A percentile compares a stretch with the other conserved stretches of the same genome.
phyloP scores from a whole-genome alignment of 64 coral and sea anemone genomes.

The Montipora capricornis region DNA sequence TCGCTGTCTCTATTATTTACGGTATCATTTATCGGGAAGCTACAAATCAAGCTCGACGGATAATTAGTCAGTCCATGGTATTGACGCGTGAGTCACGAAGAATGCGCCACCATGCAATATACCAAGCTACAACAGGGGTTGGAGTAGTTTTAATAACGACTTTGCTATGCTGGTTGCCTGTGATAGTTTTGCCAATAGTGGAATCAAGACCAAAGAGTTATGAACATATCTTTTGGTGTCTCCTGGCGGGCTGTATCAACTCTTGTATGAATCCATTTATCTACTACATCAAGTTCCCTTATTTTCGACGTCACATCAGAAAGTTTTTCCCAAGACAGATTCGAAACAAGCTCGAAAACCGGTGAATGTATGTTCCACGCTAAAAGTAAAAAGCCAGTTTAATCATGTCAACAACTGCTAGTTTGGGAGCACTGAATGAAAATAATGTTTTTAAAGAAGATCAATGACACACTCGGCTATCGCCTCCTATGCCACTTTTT shows the following conservation, averaged over 20 bases:
- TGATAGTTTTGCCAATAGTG: neutral
- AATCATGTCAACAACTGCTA: no score
- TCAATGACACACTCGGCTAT: no score
- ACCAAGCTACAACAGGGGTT: neutral
- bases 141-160: neutral
- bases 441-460: no score
- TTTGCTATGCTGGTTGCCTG: neutral
- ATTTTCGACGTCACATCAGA: conserved; percentile 2
- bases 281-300: neutral
- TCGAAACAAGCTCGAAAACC: no score
- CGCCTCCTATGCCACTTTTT: no score
- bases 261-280: conserved; percentile 22
- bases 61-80: neutral
- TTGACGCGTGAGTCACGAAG: neutral
- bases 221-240: neutral
- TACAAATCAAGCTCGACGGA: neutral
- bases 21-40: conserved; percentile 10
- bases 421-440: no score
- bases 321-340: neutral
- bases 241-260: neutral
- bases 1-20: neutral
- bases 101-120: neutral
- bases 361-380: no score
- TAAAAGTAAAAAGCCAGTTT: no score
- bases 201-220: neutral